Conservation (phyloP, 1,140 invertebrate species). For the Leucophenga varia region DNA sequence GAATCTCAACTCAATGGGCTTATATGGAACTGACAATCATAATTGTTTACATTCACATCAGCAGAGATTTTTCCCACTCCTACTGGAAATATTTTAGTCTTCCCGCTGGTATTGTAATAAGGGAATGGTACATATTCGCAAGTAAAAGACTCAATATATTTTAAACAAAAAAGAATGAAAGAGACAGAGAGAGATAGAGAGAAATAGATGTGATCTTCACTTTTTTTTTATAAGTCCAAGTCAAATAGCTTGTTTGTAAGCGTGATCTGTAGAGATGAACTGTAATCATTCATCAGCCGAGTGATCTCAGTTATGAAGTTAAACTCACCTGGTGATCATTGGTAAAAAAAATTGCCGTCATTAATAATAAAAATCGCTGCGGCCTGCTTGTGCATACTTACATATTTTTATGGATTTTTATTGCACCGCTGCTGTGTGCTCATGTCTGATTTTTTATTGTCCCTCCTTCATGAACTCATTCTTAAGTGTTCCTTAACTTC, state of each 20-base stretch:
- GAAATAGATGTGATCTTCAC: background rate
- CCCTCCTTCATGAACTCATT: background rate
- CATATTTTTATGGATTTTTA: no score
- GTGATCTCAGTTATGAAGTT: background rate
- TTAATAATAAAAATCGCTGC: conserved; percentile 11
- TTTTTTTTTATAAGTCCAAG: background rate
- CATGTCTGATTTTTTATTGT: no score
- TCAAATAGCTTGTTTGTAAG: background rate
- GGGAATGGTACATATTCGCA: no score
- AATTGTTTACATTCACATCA: conserved; percentile 5
- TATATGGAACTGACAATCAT: conserved; percentile 11
- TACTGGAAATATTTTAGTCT: no score
- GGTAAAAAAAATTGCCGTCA: conserved; percentile 20
- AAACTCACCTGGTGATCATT: conserved; percentile 24
- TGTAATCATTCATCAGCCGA: background rate
- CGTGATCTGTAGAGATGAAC: no score
- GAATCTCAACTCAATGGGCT: conserved; percentile 14
- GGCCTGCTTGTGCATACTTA: background rate
- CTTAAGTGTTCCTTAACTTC: background rate
- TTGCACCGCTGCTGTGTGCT: no score
- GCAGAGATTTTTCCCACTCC: no score
- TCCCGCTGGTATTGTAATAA: no score
- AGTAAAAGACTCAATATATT: no score
- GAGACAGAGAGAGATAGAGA: no score
- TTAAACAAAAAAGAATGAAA: no score